phyloP scores from a whole-genome alignment of 1,140 invertebrate genomes.

The Monomorium pharaonis region DNA sequence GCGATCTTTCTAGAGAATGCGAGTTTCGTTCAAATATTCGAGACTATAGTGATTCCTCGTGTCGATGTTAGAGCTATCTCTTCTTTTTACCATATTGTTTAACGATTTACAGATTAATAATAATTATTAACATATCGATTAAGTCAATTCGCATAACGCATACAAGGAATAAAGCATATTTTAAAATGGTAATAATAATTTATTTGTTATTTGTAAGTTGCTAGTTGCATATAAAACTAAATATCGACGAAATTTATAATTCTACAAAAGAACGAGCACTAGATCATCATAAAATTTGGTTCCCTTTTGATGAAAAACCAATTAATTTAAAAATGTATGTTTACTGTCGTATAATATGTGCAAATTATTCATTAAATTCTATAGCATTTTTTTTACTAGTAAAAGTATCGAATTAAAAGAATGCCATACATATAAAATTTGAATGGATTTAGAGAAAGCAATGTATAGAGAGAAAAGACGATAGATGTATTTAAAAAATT shows the following conservation, averaged over 20 bases:
- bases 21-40: constrained; percentile 59
- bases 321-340: not conserved
- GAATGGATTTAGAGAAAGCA: not conserved
- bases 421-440: not conserved
- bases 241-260: not conserved
- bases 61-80: no score
- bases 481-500: not conserved
- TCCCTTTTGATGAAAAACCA: not conserved
- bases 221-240: not conserved
- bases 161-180: not conserved
- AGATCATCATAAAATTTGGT: not conserved
- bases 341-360: not conserved
- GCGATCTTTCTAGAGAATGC: constrained; percentile 53
- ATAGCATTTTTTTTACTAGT: no score
- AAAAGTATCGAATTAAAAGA: not conserved
- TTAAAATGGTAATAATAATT: not conserved
- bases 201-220: not conserved
- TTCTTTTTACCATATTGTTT: not conserved
- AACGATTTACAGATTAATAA: not conserved
- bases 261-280: not conserved
- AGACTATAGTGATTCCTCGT: constrained; percentile 51
- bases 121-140: constrained; percentile 11
- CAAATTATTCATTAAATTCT: no score
- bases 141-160: not conserved
- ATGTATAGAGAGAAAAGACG: not conserved